phyloP scores from a whole-genome alignment of 2,888 invertebrate species.

The Megastigmus dorsalis region DNA sequence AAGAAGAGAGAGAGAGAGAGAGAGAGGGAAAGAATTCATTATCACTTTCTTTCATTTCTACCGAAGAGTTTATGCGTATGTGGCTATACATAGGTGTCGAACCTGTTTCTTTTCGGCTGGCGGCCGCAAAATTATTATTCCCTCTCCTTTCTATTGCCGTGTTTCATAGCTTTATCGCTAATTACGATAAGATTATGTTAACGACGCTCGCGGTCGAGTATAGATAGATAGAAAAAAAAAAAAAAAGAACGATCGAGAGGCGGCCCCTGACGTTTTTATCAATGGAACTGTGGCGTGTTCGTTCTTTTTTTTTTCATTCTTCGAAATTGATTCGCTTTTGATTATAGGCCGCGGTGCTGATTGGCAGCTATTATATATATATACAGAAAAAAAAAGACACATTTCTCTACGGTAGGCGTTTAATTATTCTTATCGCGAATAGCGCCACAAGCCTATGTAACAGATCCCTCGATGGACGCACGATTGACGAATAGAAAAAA shows the following conservation, averaged over 20 bases:
- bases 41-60: slow-evolving; percentile 48
- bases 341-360: background rate
- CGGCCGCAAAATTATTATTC: background rate
- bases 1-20: background rate
- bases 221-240: no score
- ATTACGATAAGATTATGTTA: slow-evolving; percentile 50
- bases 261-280: slow-evolving; percentile 42
- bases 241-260: slow-evolving; percentile 55
- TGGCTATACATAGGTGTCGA: background rate
- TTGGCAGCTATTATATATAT: no score
- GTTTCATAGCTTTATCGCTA: slow-evolving; percentile 36
- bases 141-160: background rate
- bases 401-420: slow-evolving; percentile 1
- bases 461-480: no score
- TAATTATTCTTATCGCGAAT: slow-evolving; percentile 8
- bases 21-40: slow-evolving; percentile 39
- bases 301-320: slow-evolving; percentile 27
- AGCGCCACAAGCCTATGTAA: no score
- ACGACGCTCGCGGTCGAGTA: no score
- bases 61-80: slow-evolving; percentile 10
- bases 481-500: no score
- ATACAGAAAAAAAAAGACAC: slow-evolving; percentile 16
- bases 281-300: slow-evolving; percentile 26
- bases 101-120: slow-evolving; percentile 14
- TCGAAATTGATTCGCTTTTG: slow-evolving; percentile 5